Base-by-base conservation (phyloP, 2,888 invertebrate species). In the Drosophila vallismaia region DNA sequence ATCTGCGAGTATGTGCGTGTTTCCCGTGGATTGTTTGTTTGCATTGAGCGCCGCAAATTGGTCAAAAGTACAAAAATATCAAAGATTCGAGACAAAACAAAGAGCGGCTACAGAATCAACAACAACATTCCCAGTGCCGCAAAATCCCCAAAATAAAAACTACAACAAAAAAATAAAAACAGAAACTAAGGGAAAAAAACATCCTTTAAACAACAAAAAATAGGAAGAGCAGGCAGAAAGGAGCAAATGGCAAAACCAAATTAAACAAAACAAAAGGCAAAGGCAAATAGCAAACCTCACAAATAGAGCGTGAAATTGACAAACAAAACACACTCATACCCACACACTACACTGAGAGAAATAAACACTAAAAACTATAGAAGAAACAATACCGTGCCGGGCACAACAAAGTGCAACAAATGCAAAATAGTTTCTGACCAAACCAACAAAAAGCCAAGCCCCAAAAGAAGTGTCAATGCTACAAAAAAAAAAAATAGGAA, bases 221-320 rank as follows among this genome's bases (percentile, higher is more conserved):
- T 2, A 28, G 28, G 28, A 28, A 28, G 0, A 28, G 5, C 4
- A 77, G 73, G 19, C 19, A 42, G 19, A 42, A 74, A 77, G 63
- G 45, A 46, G 31, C 14, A 49, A 55, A 67, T 58, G 26, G 66
- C 48, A 44, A 52, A 62, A 62, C 31, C 31, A 69, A 68, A 67
- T 54, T 51, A 52, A 46, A 59, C 29, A 45, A 59, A 52, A 85
- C 79, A 85, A 82, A 77, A 79, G 72, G 76, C 76, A 83, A 74
- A 80, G 74, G 79, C 77, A 80, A 83, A 79, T 84, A 69, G 77
- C 81, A 86, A 83, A 83, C 83, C 79, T 77, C 76, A 74, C 86
- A 83, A 86, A 86, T 83, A 86, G 83, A 83, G 86, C 83, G 83
- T 83, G 84, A 83, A 83, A 83, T 83, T 83, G 86, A 80, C 79